A percentile compares a stretch with the other conserved stretches of the same genome.
Conservation (phyloP, 2,797 vertebrate genomes). For the Thalassophryne amazonica region DNA sequence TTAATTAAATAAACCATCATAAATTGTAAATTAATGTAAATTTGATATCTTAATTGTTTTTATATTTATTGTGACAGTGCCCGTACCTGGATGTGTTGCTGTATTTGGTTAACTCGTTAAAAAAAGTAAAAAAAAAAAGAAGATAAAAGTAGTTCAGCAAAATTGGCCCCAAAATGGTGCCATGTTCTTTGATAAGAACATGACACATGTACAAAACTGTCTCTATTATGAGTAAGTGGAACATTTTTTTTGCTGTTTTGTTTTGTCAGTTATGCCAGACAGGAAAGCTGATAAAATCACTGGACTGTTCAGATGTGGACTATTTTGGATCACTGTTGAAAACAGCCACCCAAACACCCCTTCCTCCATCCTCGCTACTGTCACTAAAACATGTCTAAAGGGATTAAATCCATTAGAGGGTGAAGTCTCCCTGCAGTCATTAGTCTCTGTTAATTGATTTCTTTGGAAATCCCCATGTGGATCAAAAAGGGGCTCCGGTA, state of each 20-base stretch:
- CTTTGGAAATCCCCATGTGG: slow-evolving; percentile 5
- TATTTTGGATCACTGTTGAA: background rate
- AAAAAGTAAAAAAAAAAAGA: too few species aligned
- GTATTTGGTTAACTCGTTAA: too few species aligned
- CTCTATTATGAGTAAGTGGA: background rate
- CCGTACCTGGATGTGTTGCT: too few species aligned
- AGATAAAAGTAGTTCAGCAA: too few species aligned
- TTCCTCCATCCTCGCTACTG: background rate
- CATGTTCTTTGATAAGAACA: background rate
- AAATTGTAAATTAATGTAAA: too few species aligned
- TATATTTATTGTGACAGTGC: too few species aligned
- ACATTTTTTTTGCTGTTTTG: too few species aligned
- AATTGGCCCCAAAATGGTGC: too few species aligned
- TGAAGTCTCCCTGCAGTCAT: slow-evolving; percentile 13
- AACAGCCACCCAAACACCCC: background rate
- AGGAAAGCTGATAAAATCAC: slow-evolving; percentile 21
- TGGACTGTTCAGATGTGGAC: slow-evolving; percentile 28
- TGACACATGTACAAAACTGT: background rate
- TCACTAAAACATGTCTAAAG: slow-evolving; percentile 21
- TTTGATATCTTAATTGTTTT: too few species aligned
- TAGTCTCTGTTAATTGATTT: slow-evolving; percentile 42
- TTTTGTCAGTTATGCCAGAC: background rate
- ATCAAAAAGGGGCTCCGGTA: background rate
- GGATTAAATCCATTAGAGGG: slow-evolving; percentile 42
- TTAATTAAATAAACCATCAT: too few species aligned